A percentile compares a stretch with the other conserved stretches of the same genome.
Evolutionary conservation across 92 coral and sea anemone species (phyloP).

Genomic region (Palythoa grandis): DNA sequence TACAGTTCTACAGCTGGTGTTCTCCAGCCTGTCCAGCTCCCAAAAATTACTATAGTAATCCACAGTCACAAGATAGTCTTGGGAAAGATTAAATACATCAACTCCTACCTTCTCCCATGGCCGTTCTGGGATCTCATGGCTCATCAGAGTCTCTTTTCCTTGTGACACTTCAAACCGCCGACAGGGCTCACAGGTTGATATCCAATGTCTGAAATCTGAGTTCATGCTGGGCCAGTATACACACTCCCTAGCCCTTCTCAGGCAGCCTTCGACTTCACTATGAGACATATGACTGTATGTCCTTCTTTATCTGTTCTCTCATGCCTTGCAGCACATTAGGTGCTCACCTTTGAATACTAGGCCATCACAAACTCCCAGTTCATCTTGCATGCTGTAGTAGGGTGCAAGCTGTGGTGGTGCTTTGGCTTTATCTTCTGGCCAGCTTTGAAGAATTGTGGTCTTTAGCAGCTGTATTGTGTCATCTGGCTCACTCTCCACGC

Average conservation of each 20-base stretch:
- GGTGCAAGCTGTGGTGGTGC: constrained; percentile 14
- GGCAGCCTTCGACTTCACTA: neutral
- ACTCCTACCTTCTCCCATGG: too few species aligned
- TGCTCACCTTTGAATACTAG: too few species aligned
- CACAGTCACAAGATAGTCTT: too few species aligned
- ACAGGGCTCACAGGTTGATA: constrained; percentile 36
- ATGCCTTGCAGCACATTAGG: too few species aligned
- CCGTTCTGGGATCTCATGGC: too few species aligned
- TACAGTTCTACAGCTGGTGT: too few species aligned
- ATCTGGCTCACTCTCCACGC: neutral
- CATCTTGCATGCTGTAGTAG: constrained; percentile 2
- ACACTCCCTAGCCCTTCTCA: constrained; percentile 37
- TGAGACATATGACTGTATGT: constrained; percentile 39
- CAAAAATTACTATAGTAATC: too few species aligned
- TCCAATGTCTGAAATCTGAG: neutral
- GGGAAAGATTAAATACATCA: too few species aligned
- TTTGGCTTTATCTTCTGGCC: neutral
- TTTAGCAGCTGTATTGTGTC: constrained; percentile 17
- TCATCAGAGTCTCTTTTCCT: constrained; percentile 25
- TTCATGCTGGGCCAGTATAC: constrained; percentile 48
- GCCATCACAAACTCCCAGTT: neutral
- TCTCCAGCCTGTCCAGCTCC: too few species aligned
- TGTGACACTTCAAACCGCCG: constrained; percentile 17
- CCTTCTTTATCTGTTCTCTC: constrained; percentile 30
- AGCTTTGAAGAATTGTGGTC: neutral